phyloP scores from a whole-genome alignment of 2,888 invertebrate species.

The Hartigia nigra region DNA sequence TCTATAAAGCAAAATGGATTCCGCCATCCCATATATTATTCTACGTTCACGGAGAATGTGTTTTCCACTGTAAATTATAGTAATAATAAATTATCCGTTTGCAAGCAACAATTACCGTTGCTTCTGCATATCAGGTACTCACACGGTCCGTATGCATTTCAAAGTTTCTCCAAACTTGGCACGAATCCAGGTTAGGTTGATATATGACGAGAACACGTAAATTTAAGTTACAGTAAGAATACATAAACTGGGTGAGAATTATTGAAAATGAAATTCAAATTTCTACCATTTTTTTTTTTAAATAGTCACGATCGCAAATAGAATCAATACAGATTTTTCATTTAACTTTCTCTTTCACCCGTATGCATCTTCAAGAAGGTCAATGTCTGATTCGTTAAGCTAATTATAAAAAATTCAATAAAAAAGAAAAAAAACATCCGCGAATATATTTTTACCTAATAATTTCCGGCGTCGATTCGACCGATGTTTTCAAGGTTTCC shows the following conservation, averaged over 20 bases:
- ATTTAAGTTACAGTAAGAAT: neutral
- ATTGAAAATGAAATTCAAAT: neutral
- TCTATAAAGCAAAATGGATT: neutral
- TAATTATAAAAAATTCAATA: neutral
- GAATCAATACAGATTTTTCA: neutral
- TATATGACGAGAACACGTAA: neutral
- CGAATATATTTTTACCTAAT: neutral
- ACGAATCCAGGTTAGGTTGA: slow-evolving; percentile 21
- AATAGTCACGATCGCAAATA: neutral
- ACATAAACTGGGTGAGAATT: neutral
- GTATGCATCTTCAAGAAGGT: neutral
- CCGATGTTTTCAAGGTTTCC: neutral
- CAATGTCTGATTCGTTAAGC: too few relatives aligned
- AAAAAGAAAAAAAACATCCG: too few relatives aligned
- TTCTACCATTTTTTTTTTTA: neutral
- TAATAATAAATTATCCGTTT: slow-evolving; percentile 30
- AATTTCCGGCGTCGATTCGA: neutral
- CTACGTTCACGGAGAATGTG: neutral
- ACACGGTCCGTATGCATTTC: slow-evolving; percentile 10
- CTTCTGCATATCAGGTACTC: neutral
- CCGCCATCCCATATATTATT: neutral
- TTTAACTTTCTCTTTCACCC: neutral
- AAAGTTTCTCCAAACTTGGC: slow-evolving; percentile 35
- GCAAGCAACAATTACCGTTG: slow-evolving; percentile 33
- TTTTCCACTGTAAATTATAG: neutral